phyloP scores from a whole-genome alignment of 2,113 vertebrate species.

The Asarcornis scutulata region DNA sequence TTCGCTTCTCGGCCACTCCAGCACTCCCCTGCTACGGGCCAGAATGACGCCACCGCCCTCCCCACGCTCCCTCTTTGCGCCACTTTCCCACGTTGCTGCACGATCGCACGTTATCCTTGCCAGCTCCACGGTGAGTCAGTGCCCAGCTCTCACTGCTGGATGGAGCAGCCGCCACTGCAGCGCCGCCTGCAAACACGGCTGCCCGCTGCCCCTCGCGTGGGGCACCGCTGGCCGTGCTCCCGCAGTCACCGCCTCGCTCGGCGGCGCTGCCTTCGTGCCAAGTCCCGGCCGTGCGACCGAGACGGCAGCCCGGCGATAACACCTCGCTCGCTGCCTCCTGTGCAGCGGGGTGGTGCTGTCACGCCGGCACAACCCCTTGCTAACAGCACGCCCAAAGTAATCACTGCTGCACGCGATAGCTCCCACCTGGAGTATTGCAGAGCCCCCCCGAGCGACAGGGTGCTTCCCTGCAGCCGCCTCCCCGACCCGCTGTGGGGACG shows the following conservation, averaged over 20 bases:
- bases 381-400: constrained; percentile 1
- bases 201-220: neutral
- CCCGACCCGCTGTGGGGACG: neutral
- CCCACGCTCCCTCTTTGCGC: neutral
- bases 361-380: neutral
- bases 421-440: constrained; percentile 3
- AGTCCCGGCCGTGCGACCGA: neutral
- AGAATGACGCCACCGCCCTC: neutral
- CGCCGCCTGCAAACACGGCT: neutral
- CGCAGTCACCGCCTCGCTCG: neutral
- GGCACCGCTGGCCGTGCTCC: neutral
- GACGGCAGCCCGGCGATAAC: neutral
- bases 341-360: neutral
- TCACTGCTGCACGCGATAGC: neutral
- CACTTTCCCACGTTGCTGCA: neutral
- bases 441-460: neutral
- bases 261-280: neutral
- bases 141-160: neutral
- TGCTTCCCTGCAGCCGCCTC: neutral
- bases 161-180: neutral
- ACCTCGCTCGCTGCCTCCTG: neutral
- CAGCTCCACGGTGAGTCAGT: neutral
- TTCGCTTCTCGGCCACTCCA: neutral
- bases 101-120: neutral
- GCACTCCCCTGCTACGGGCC: neutral